Conservation (phyloP, 92 coral and sea anemone species). For the Epizoanthus stellaris region DNA sequence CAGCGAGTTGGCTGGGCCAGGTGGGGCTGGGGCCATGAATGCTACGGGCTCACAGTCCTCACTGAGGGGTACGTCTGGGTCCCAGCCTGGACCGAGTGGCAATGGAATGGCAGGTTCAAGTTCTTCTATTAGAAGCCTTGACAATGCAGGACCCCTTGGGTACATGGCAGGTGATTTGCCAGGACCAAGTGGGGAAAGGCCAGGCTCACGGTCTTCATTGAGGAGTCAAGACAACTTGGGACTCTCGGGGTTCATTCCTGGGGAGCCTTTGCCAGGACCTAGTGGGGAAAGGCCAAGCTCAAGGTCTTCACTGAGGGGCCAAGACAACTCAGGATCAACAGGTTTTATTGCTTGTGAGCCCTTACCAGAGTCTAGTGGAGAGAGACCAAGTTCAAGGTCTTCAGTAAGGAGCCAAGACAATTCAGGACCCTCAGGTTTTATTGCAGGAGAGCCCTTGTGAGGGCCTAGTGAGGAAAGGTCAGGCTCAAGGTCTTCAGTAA, state of each 20-base stretch:
- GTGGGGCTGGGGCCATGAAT: conserved; percentile 13
- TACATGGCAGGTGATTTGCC: too few species aligned
- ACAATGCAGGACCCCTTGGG: not conserved
- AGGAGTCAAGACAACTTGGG: not conserved
- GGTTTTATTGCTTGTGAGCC: not conserved
- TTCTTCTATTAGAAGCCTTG: conserved; percentile 32
- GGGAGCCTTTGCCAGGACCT: not conserved
- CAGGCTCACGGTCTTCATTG: conserved; percentile 18
- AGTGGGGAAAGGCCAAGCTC: not conserved
- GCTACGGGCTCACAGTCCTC: conserved; percentile 44
- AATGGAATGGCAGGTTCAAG: conserved; percentile 16
- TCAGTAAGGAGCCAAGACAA: not conserved
- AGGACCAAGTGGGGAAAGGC: not conserved
- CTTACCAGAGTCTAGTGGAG: not conserved
- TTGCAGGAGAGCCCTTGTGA: not conserved
- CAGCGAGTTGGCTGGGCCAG: conserved; percentile 8
- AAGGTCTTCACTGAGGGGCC: conserved; percentile 2
- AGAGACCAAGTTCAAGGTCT: not conserved
- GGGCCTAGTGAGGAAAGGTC: not conserved
- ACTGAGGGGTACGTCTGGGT: not conserved
- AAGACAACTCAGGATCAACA: not conserved
- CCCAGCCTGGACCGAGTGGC: not conserved
- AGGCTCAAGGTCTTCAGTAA: not conserved
- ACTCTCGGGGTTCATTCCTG: not conserved
- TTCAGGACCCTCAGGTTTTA: not conserved